Evolutionary conservation across 2,888 invertebrate species (phyloP), one percentile per base, ranked within the genome.

Genomic region (Monochamus alternatus): DNA sequence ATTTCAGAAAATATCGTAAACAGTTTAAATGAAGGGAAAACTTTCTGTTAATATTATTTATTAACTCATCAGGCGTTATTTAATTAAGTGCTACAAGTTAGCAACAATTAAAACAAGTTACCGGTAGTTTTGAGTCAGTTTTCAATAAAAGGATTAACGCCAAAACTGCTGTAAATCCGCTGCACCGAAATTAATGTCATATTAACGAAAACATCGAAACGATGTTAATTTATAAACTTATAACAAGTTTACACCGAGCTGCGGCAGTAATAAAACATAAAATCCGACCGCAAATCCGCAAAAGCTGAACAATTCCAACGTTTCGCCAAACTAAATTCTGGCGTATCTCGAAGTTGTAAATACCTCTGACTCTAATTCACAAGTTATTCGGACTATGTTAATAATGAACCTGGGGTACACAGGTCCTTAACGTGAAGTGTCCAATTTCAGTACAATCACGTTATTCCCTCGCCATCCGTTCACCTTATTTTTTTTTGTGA

Each of bases 201-300:
- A 64, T 47, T 66, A 66, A 66, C 66, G 51, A 14, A 52, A 66
- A 66, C 64, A 65, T 65, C 47, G 52, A 14, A 66, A 14, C 55
- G 43, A 68, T 32, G 59, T 58, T 58, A 68, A 68, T 58, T 59
- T 44, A 68, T 69, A 69, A 69, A 58, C 47, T 69, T 59, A 22
- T 58, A 60, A 59, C 47, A 69, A 69, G 32, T 69, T 69, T 60
- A 44, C 47, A 44, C 47, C 60, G 30, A 63, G 51, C 62, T 71
- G 71, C 44, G 68, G 72, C 51, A 65, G 73, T 71, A 76, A 75
- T 75, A 74, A 75, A 62, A 67, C 70, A 63, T 77, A 68, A 77
- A 77, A 75, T 73, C 66, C 62, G 44, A 66, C 58, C 66, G 58
- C 65, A 73, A 73, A 66, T 73, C 75, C 58, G 32, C 32, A 67